These are phyloP conservation scores for Doryteuthis pealeii DNA, from an alignment of 1,140 invertebrate genomes.

Conservation along the genomic window DNA sequence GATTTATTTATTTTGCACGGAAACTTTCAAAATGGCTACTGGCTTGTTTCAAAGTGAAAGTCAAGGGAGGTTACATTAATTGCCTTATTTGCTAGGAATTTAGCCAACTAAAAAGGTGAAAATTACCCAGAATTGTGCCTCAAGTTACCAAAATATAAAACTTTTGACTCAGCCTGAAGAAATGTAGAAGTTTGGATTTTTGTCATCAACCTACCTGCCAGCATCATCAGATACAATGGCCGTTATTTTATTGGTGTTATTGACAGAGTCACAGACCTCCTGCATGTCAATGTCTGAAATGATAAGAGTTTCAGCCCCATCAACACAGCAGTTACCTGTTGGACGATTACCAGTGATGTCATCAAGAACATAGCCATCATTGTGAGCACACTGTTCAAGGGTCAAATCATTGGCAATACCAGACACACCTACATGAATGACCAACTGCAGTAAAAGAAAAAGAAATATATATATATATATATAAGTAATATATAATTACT, in stretches of 20 bases:
- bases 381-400: conserved; percentile 61
- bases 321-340: conserved; percentile 47
- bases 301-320: conserved; percentile 49
- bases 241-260: conserved; percentile 45
- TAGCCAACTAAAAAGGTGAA: too few species aligned
- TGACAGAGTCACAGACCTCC: conserved; percentile 54
- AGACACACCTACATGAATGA: conserved; percentile 64
- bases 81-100: too few species aligned
- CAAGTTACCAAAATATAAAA: too few species aligned
- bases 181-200: too few species aligned
- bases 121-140: too few species aligned
- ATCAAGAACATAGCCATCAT: conserved; percentile 57
- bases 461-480: too few species aligned
- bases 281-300: conserved; percentile 58
- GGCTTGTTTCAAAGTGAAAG: too few species aligned
- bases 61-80: too few species aligned
- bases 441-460: conserved; percentile 55
- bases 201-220: conserved; percentile 47
- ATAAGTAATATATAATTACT: too few species aligned
- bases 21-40: too few species aligned
- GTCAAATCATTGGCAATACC: conserved; percentile 60
- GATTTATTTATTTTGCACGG: too few species aligned
- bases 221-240: conserved; percentile 61
- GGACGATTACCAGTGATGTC: conserved; percentile 55
- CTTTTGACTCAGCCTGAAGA: too few species aligned